These are phyloP conservation scores for Eupleurogrammus muticus DNA, from an alignment of 2,797 vertebrate genomes.

Conservation along the genomic window DNA sequence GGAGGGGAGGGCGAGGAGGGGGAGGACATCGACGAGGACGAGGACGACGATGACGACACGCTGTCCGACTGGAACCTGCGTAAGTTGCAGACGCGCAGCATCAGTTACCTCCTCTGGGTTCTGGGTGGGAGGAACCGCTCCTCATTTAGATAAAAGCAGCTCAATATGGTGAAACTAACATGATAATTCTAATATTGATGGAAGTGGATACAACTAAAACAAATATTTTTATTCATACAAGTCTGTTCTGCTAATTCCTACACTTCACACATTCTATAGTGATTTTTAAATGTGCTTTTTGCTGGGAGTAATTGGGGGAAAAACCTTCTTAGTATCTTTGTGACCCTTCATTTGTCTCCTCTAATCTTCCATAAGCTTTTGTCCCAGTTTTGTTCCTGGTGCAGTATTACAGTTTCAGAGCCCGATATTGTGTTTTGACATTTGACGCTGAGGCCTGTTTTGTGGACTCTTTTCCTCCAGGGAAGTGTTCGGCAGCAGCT, in stretches of 20 bases:
- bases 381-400: background rate
- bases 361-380: background rate
- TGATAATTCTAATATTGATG: too few species aligned
- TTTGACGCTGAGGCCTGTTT: background rate
- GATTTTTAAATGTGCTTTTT: too few species aligned
- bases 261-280: too few species aligned
- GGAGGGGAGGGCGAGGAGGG: constrained; percentile 88
- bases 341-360: background rate
- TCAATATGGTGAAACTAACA: too few species aligned
- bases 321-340: too few species aligned
- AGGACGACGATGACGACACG: constrained; percentile 92
- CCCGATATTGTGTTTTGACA: background rate
- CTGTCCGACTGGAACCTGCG: constrained; percentile 95
- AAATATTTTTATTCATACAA: too few species aligned
- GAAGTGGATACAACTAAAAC: too few species aligned
- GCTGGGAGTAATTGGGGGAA: too few species aligned
- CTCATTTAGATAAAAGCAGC: too few species aligned
- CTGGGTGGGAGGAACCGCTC: too few species aligned
- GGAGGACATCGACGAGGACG: constrained; percentile 89
- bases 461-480: constrained; percentile 61
- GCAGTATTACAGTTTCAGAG: background rate
- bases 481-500: constrained; percentile 91
- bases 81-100: constrained; percentile 68
- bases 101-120: background rate
- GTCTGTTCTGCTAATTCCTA: too few species aligned